Evolutionary conservation across 2,888 invertebrate genomes (phyloP).

Genomic region (Protonemura montana): DNA sequence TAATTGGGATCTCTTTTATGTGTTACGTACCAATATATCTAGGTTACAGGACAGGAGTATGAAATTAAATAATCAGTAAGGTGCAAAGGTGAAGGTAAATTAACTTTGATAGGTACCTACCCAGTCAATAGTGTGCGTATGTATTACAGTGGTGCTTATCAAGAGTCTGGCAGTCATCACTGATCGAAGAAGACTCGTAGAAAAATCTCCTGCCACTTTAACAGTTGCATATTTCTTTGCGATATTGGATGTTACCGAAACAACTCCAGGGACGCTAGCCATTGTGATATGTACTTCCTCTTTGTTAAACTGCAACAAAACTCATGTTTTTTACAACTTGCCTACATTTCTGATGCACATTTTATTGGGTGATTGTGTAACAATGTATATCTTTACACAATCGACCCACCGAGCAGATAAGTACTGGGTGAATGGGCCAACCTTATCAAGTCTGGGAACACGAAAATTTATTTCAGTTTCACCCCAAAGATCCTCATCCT

Average conservation of each 20-base stretch:
- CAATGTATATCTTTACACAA: too few relatives aligned
- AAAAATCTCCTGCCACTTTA: constrained; percentile 1
- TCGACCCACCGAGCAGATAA: too few relatives aligned
- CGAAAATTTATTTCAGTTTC: constrained; percentile 18
- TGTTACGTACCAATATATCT: too few relatives aligned
- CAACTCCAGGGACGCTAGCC: neutral
- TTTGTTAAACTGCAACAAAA: neutral
- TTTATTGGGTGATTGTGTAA: too few relatives aligned
- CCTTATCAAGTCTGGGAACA: neutral
- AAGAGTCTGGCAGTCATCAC: neutral
- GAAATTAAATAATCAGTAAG: too few relatives aligned
- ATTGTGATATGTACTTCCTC: neutral
- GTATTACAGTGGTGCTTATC: neutral
- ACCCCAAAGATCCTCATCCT: constrained; percentile 24
- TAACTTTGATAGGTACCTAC: too few relatives aligned
- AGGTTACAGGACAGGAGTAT: too few relatives aligned
- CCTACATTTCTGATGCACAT: too few relatives aligned
- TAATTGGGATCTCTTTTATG: too few relatives aligned
- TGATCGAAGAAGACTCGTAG: neutral
- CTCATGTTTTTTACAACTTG: too few relatives aligned
- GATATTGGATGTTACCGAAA: neutral
- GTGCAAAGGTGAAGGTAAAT: too few relatives aligned
- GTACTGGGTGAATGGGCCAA: neutral
- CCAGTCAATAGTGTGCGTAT: neutral
- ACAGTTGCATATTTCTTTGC: neutral